phyloP scores from a whole-genome alignment of 2,888 invertebrate species.

The Tortricodes alternella region DNA sequence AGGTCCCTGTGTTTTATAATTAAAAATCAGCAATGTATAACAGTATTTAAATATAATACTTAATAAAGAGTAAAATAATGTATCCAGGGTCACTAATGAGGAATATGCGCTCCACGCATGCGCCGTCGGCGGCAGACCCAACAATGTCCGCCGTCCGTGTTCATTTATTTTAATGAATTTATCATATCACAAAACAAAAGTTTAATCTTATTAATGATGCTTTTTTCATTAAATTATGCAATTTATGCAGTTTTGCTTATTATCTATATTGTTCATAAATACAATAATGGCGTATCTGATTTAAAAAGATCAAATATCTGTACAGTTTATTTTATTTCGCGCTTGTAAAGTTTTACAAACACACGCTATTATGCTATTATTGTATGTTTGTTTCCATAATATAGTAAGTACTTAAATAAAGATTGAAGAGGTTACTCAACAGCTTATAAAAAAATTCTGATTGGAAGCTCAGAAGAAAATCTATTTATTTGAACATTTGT shows the following conservation, averaged over 20 bases:
- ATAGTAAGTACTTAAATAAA: neutral
- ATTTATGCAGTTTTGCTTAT: no score
- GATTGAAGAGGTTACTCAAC: neutral
- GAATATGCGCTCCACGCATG: slow-evolving; percentile 23
- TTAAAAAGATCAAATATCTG: no score
- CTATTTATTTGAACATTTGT: neutral
- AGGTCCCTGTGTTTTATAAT: no score
- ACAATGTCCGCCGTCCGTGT: neutral
- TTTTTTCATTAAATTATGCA: no score
- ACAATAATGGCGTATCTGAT: no score
- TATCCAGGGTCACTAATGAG: no score
- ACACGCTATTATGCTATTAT: neutral
- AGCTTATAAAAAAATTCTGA: neutral
- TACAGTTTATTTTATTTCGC: no score
- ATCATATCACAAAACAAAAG: neutral
- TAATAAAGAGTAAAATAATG: neutral
- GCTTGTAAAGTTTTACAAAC: neutral
- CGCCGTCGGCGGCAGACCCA: slow-evolving; percentile 28
- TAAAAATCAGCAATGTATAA: no score
- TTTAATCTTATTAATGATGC: no score
- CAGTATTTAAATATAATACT: neutral
- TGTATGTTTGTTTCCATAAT: neutral
- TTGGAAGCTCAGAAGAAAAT: slow-evolving; percentile 3
- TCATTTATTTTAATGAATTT: neutral
- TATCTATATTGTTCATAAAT: no score